These are phyloP conservation scores for Nylanderia fulva DNA, from an alignment of 1,140 invertebrate species.

Conservation along the genomic window DNA sequence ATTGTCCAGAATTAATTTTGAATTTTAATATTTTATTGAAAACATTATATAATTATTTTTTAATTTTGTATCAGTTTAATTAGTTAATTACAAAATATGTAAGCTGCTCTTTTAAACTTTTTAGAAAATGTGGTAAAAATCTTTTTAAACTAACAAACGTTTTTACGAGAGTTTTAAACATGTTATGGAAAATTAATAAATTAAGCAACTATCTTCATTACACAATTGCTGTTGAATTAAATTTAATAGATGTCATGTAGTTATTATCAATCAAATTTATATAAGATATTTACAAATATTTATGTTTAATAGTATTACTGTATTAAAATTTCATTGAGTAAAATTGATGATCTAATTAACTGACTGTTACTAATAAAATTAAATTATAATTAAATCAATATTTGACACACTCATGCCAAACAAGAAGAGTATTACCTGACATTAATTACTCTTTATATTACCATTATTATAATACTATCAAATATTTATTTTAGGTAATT, in stretches of 20 bases:
- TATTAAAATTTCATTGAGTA: neutral
- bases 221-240: neutral
- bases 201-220: neutral
- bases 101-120: neutral
- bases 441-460: neutral
- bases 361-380: neutral
- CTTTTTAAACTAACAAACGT: neutral
- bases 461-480: neutral
- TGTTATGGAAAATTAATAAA: neutral
- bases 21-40: too few relatives aligned
- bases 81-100: neutral
- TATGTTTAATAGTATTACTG: neutral
- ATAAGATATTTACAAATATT: neutral
- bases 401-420: neutral
- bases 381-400: neutral
- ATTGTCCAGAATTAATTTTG: too few relatives aligned
- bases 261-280: neutral
- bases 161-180: neutral
- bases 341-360: neutral
- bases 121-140: neutral
- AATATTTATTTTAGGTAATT: neutral
- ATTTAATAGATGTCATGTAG: conserved; percentile 9
- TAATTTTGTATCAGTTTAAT: too few relatives aligned
- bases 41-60: too few relatives aligned
- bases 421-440: neutral